phyloP scores from a whole-genome alignment of 2,888 invertebrate species.

The Pediacus dermestoides region DNA sequence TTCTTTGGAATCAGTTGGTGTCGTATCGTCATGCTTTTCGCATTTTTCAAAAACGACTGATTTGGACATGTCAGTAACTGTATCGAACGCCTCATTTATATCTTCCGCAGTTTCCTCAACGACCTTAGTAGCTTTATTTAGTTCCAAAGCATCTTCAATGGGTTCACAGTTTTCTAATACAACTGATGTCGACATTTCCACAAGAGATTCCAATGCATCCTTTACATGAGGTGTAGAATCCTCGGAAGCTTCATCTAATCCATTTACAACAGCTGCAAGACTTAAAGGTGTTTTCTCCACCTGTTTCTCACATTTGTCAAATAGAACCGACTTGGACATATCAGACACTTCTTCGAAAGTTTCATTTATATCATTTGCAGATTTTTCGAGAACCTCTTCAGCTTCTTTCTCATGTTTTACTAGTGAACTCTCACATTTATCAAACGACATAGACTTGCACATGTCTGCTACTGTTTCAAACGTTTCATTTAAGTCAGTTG shows the following conservation, averaged over 20 bases:
- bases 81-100: constrained; percentile 2
- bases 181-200: too few relatives aligned
- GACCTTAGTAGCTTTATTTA: too few relatives aligned
- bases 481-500: constrained; percentile 13
- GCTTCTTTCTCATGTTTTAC: constrained; percentile 9
- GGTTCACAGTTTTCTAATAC: too few relatives aligned
- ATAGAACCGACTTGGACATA: constrained; percentile 10
- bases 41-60: constrained; percentile 11
- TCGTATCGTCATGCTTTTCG: background rate
- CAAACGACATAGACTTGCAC: constrained; percentile 9
- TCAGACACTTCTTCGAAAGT: constrained; percentile 2
- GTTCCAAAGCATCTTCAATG: too few relatives aligned
- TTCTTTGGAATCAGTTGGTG: background rate
- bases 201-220: too few relatives aligned
- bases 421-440: constrained; percentile 8
- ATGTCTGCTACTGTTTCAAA: constrained; percentile 15
- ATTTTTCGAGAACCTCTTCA: constrained; percentile 10
- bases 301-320: constrained; percentile 28
- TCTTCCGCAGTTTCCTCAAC: constrained; percentile 3
- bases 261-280: too few relatives aligned
- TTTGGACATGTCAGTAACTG: constrained; percentile 12
- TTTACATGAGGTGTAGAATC: too few relatives aligned
- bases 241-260: too few relatives aligned
- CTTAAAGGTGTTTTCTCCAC: too few relatives aligned
- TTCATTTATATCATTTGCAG: constrained; percentile 6